phyloP scores from a whole-genome alignment of 2,888 invertebrate genomes.

The Apamea crenata region DNA sequence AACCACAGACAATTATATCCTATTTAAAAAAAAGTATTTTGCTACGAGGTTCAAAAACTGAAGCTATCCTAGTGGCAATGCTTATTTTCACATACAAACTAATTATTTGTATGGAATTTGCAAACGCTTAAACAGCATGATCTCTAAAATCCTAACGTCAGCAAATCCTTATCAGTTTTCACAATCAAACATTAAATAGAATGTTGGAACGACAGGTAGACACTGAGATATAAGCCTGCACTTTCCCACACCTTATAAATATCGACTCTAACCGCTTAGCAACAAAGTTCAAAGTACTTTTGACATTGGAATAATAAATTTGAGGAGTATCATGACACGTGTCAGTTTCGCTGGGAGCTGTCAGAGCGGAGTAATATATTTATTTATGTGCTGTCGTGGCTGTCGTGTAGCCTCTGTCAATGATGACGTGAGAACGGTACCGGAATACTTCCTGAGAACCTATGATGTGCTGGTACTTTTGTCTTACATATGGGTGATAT shows the following conservation, averaged over 20 bases:
- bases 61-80: background rate
- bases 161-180: slow-evolving; percentile 73
- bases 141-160: slow-evolving; percentile 50
- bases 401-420: slow-evolving; percentile 73
- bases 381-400: slow-evolving; percentile 81
- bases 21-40: background rate
- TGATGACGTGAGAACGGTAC: slow-evolving; percentile 80
- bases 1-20: background rate
- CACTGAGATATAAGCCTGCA: slow-evolving; percentile 68
- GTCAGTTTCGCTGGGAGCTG: slow-evolving; percentile 85
- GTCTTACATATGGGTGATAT: background rate
- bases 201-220: slow-evolving; percentile 83
- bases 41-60: background rate
- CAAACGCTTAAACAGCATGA: slow-evolving; percentile 21
- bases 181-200: slow-evolving; percentile 80
- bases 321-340: slow-evolving; percentile 81
- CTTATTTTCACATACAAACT: background rate
- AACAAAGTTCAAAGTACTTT: slow-evolving; percentile 62
- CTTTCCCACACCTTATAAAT: slow-evolving; percentile 40
- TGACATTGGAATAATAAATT: slow-evolving; percentile 70
- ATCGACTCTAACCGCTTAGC: slow-evolving; percentile 45
- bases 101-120: slow-evolving; percentile 3
- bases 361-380: slow-evolving; percentile 86
- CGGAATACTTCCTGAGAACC: slow-evolving; percentile 56
- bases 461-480: slow-evolving; percentile 57